Evolutionary conservation across 2,797 vertebrate species (phyloP), one percentile per base, ranked within the genome.

Genomic region (Australoheros facetus): DNA sequence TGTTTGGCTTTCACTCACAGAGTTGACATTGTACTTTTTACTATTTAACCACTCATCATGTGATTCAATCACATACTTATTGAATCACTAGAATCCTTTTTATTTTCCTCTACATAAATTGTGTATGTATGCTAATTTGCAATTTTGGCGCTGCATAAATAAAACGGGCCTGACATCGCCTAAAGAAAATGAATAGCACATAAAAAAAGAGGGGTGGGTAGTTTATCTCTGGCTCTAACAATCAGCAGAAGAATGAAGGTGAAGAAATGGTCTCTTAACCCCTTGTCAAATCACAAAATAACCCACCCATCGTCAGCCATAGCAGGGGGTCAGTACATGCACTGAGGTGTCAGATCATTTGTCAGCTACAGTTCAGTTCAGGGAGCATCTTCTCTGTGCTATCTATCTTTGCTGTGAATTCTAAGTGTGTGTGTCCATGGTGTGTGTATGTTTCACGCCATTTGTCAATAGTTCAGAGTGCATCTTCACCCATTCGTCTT

Each of bases 401-500:
- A 88, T 94, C 90, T 78, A 77, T 94, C 93, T 94, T 91, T 83
- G 78, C 78, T 64, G 56, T 71, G 85, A 79, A 81, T 91, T 85
- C 70, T 87, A 84, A 87, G 86, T 91, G 89, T 90, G 83, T 80
- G 83, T 79, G 85, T 89, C 70, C 19, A 11, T 23, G 8, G 56
- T 84, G 82, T 87, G 78, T 85, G 62, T 75, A 51, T 80, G 86
- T 86, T 82, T 92, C 83, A 84, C 42, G 57, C 89, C 93, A 94
- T 94, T 94, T 92, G 92, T 94, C 93, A 93, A 90, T 88, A 93
- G 92, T 92, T 93, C 92, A 92, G 93, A 92, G 92, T 92, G 93
- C 90, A 88, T 91, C 91, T 92, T 88, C 80, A 62, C 82, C 84
- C 90, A 90, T 94, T 91, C 73, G 64, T 94, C 91, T 92, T 92